Conservation (phyloP, 2,888 invertebrate genomes). For the Drosophila testacea region DNA sequence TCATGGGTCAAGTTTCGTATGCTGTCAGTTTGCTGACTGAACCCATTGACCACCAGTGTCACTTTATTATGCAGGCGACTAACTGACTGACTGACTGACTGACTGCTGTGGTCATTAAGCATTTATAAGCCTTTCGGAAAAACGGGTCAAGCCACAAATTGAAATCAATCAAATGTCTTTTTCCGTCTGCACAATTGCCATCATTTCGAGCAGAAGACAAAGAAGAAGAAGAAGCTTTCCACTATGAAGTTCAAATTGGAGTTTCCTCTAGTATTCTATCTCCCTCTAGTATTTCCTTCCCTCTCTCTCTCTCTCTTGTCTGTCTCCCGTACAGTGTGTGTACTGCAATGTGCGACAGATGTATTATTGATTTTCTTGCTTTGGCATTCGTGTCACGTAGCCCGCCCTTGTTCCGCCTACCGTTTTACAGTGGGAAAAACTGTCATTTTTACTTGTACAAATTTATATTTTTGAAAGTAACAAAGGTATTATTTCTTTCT, state of each 20-base stretch:
- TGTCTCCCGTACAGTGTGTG: conserved; percentile 2
- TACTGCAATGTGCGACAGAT: conserved; percentile 38
- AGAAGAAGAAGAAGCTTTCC: background rate
- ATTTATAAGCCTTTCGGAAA: conserved; percentile 23
- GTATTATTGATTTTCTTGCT: conserved; percentile 58
- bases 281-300: background rate
- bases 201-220: conserved; percentile 5
- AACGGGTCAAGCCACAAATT: conserved; percentile 29
- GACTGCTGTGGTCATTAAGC: conserved; percentile 28
- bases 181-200: conserved; percentile 23
- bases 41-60: conserved; percentile 1
- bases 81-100: background rate
- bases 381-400: conserved; percentile 60
- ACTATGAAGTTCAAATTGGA: background rate
- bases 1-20: background rate
- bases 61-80: conserved; percentile 15
- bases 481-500: too few relatives aligned
- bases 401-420: background rate
- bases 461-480: too few relatives aligned
- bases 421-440: too few relatives aligned
- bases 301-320: background rate
- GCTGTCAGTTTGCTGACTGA: background rate
- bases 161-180: conserved; percentile 37
- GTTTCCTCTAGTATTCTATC: background rate
- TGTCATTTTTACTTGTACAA: too few relatives aligned